Percentiles rank a stretch among this genome's conserved stretches.
phyloP scores from a whole-genome alignment of 2,113 vertebrate species.

The Neopipo cinnamomea region DNA sequence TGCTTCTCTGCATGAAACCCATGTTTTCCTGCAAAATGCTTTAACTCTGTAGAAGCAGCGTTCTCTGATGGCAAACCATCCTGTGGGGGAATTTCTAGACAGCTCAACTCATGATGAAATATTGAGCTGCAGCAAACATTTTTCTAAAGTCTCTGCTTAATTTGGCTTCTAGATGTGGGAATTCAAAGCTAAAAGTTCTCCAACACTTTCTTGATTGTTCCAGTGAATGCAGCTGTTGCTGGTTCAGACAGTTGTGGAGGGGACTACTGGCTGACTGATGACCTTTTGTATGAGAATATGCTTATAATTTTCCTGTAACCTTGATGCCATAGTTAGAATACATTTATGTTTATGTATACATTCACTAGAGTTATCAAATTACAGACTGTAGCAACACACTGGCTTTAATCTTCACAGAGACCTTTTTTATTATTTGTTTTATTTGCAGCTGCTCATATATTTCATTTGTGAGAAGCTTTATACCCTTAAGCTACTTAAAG shows the following conservation, averaged over 20 bases:
- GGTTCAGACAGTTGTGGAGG: not conserved
- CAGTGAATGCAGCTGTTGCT: not conserved
- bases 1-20: not conserved
- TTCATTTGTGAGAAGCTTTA: not conserved
- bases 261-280: rapidly evolving
- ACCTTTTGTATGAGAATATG: not conserved
- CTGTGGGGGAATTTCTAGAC: not conserved
- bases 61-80: not conserved
- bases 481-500: not conserved
- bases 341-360: not conserved
- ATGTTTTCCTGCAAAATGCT: not conserved
- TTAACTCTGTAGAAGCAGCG: not conserved
- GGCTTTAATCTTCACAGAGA: not conserved
- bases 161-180: not conserved
- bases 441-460: not conserved
- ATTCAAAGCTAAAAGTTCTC: not conserved
- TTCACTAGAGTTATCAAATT: not conserved
- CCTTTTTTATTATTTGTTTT: not conserved
- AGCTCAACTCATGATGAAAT: not conserved
- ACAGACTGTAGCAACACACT: not conserved
- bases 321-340: not conserved
- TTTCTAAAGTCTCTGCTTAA: not conserved
- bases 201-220: not conserved
- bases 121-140: not conserved
- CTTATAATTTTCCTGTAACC: not conserved